phyloP scores from a whole-genome alignment of 2,797 vertebrate species.

The Argya squamiceps region DNA sequence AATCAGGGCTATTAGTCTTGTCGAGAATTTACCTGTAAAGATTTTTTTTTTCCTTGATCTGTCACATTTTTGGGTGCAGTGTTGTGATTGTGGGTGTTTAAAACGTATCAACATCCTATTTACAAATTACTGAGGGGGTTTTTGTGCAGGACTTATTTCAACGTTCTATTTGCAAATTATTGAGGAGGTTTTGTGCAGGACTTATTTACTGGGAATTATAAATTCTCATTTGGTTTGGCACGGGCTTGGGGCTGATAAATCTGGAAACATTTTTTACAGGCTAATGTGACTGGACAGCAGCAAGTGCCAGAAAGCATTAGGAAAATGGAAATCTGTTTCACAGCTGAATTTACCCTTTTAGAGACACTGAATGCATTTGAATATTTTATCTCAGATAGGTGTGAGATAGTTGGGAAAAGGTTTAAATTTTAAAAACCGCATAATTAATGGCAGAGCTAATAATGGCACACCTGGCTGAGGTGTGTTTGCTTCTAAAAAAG shows the following conservation, averaged over 20 bases:
- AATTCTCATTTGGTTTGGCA: slow-evolving; percentile 62
- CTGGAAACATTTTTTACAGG: slow-evolving; percentile 29
- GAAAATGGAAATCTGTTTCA: slow-evolving; percentile 67
- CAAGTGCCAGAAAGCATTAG: slow-evolving; percentile 69
- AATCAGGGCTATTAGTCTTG: background rate
- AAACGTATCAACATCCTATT: background rate
- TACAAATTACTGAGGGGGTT: background rate
- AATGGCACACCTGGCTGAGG: background rate
- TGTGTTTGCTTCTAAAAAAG: background rate
- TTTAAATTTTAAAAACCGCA: slow-evolving; percentile 42
- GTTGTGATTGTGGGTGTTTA: background rate
- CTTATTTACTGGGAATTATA: slow-evolving; percentile 10
- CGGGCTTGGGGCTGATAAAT: slow-evolving; percentile 28
- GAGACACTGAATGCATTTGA: slow-evolving; percentile 63
- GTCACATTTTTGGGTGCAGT: background rate
- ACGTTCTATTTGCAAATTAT: background rate
- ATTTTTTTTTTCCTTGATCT: background rate
- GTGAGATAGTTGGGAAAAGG: slow-evolving; percentile 4
- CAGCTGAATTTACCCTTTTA: slow-evolving; percentile 63
- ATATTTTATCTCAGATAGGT: slow-evolving; percentile 67
- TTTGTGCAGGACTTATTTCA: background rate
- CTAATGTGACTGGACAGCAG: slow-evolving; percentile 65
- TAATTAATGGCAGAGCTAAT: slow-evolving; percentile 30
- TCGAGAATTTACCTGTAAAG: slow-evolving; percentile 7
- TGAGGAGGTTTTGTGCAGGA: background rate